Evolutionary conservation across 2,888 invertebrate species (phyloP).

Genomic region (Tenodera sinensis): DNA sequence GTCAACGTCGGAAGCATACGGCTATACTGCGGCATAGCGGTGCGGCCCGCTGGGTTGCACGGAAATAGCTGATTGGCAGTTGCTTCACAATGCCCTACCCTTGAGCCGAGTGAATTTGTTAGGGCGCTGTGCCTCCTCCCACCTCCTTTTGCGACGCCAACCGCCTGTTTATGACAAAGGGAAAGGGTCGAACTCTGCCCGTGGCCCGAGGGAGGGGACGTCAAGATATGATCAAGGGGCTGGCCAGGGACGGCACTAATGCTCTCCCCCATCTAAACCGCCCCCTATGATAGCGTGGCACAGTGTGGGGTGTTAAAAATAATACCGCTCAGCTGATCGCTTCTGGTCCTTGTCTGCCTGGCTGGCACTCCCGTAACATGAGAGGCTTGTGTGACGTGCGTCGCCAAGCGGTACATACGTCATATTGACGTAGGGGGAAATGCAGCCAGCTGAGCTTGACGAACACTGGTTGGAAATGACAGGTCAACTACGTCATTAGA

Average conservation of each 20-base stretch:
- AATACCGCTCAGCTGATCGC: background rate
- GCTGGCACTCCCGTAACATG: background rate
- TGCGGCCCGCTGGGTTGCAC: conserved; percentile 29
- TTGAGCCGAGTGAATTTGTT: conserved; percentile 25
- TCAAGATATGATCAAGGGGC: conserved; percentile 19
- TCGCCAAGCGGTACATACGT: background rate
- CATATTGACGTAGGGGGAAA: background rate
- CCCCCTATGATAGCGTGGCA: background rate
- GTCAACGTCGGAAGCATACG: conserved; percentile 26
- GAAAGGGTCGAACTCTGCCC: conserved; percentile 13
- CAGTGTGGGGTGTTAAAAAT: background rate
- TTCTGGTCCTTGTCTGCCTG: background rate
- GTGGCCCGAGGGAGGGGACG: conserved; percentile 18
- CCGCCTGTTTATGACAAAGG: conserved; percentile 23
- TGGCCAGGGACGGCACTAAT: conserved; percentile 12
- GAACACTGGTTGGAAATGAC: too few species aligned
- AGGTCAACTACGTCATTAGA: too few species aligned
- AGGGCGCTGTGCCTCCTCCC: conserved; percentile 26
- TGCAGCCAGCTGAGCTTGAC: too few species aligned
- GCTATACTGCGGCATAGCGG: conserved; percentile 22
- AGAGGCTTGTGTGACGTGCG: background rate
- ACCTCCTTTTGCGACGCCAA: conserved; percentile 21
- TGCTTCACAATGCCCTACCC: conserved; percentile 31
- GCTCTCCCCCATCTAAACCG: background rate
- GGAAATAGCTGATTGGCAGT: conserved; percentile 33